These are phyloP conservation scores for Oxycera nigricornis DNA, from an alignment of 2,888 invertebrate genomes.

Conservation along the genomic window DNA sequence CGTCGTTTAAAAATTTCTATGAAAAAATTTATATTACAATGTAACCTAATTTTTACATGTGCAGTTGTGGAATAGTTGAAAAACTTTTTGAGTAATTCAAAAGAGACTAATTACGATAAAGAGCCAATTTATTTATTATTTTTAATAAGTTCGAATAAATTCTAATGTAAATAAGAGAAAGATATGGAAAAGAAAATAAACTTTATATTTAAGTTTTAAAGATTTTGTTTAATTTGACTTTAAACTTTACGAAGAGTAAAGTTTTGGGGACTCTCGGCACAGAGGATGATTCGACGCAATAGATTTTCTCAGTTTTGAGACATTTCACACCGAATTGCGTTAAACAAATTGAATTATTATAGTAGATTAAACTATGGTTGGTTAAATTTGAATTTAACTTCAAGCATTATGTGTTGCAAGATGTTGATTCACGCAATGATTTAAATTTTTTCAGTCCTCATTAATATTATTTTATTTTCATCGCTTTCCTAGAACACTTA, in stretches of 20 bases:
- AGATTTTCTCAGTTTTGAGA: no score
- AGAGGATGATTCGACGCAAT: no score
- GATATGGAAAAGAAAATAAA: conserved; percentile 41
- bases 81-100: not conserved
- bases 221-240: not conserved
- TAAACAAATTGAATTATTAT: no score
- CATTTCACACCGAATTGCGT: no score
- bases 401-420: no score
- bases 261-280: no score
- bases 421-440: no score
- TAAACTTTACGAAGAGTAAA: not conserved
- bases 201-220: conserved; percentile 38
- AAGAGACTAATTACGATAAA: conserved; percentile 9
- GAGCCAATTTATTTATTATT: conserved; percentile 45
- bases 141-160: conserved; percentile 42
- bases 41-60: conserved; percentile 30
- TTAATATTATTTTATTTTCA: no score
- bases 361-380: no score
- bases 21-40: not conserved
- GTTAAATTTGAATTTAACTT: no score
- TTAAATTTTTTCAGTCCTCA: no score
- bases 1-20: conserved; percentile 19
- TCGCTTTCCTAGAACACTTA: no score
- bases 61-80: conserved; percentile 6
- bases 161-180: conserved; percentile 46